These are phyloP conservation scores for Rhimphoctona megacephalus DNA, from an alignment of 2,888 invertebrate genomes.

Conservation along the genomic window DNA sequence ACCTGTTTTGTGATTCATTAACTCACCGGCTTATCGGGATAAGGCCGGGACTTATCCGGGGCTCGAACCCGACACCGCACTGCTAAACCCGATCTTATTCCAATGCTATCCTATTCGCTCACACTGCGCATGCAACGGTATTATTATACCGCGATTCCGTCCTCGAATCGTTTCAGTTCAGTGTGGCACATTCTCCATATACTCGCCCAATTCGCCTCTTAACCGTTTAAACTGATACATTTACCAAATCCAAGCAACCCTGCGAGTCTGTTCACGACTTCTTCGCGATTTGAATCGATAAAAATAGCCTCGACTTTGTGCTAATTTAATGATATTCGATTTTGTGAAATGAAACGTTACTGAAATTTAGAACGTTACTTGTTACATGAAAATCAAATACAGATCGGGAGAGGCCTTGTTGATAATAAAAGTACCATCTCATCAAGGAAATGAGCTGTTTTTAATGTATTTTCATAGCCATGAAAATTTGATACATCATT, in stretches of 20 bases:
- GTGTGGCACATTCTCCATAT: slow-evolving; percentile 31
- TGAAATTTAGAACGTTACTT: background rate
- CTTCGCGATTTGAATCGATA: slow-evolving; percentile 42
- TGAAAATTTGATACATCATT: background rate
- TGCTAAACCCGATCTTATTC: slow-evolving; percentile 84
- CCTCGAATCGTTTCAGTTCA: slow-evolving; percentile 58
- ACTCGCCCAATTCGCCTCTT: slow-evolving; percentile 41
- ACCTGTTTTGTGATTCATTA: slow-evolving; percentile 85
- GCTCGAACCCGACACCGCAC: slow-evolving; percentile 84
- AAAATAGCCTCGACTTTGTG: slow-evolving; percentile 10
- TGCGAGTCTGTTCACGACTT: slow-evolving; percentile 53
- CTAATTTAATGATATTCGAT: background rate
- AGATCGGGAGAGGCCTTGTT: background rate
- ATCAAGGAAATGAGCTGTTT: background rate
- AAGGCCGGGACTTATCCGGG: slow-evolving; percentile 84
- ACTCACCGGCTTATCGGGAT: slow-evolving; percentile 85
- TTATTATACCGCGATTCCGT: slow-evolving; percentile 61
- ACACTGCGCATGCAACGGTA: slow-evolving; percentile 69
- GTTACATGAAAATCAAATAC: background rate
- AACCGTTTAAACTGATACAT: slow-evolving; percentile 59
- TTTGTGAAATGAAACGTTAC: background rate
- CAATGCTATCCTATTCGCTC: slow-evolving; percentile 80
- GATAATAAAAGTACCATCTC: slow-evolving; percentile 6
- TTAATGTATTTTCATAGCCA: background rate
- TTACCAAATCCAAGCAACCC: slow-evolving; percentile 57